phyloP scores from a whole-genome alignment of 2,888 invertebrate species.

The Labia minor region DNA sequence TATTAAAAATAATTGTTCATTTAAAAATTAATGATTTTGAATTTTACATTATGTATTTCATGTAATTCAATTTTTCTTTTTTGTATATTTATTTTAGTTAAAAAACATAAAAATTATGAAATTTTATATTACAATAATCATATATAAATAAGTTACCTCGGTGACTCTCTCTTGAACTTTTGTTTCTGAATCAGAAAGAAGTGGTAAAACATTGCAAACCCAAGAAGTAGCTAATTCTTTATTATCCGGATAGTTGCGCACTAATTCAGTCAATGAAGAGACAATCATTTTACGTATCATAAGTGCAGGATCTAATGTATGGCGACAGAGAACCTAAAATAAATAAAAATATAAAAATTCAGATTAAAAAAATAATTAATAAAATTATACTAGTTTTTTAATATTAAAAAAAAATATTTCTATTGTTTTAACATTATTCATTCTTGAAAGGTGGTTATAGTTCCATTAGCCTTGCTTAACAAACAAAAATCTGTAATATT shows the following conservation, averaged over 20 bases:
- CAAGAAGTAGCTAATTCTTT: slow-evolving; percentile 36
- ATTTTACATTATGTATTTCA: no score
- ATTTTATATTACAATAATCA: no score
- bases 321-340: slow-evolving; percentile 32
- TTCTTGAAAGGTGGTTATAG: no score
- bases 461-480: no score
- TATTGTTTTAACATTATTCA: no score
- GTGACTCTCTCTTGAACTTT: slow-evolving; percentile 39
- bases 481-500: no score
- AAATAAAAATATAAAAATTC: neutral
- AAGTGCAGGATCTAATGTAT: slow-evolving; percentile 38
- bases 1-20: no score
- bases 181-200: slow-evolving; percentile 45
- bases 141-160: no score
- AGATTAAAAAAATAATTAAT: neutral
- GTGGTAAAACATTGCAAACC: slow-evolving; percentile 41
- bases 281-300: slow-evolving; percentile 43
- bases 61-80: no score
- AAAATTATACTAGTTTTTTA: neutral
- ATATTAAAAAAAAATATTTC: neutral
- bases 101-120: no score
- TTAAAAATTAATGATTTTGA: no score
- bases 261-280: slow-evolving; percentile 40
- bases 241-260: slow-evolving; percentile 37
- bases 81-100: no score